Conservation (phyloP, 2,113 vertebrate genomes). For the Chrysemys picta region DNA sequence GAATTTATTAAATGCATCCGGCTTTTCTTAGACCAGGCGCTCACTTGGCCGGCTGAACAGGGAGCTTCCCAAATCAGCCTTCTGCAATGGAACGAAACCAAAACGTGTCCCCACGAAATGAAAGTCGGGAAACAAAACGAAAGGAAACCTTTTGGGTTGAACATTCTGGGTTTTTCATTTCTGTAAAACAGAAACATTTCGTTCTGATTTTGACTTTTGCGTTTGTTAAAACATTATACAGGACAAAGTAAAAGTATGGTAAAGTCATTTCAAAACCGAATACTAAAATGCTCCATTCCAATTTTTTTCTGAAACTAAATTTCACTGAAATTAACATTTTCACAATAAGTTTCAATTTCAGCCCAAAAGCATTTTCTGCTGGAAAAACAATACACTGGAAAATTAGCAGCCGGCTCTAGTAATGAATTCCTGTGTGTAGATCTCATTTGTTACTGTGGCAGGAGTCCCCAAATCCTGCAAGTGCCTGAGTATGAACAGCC, state of each 20-base stretch:
- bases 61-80: too few species aligned
- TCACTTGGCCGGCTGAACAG: background rate
- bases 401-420: accelerated
- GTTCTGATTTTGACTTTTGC: background rate
- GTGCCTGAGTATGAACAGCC: background rate
- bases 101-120: background rate
- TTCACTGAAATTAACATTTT: accelerated
- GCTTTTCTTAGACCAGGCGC: background rate
- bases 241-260: accelerated
- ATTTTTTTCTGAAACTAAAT: background rate
- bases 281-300: accelerated
- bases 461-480: background rate
- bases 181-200: background rate
- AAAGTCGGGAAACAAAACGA: background rate
- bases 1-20: background rate
- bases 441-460: accelerated
- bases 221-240: background rate
- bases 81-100: background rate
- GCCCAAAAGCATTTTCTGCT: accelerated
- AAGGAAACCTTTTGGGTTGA: background rate
- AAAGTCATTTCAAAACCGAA: background rate
- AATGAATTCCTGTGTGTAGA: background rate
- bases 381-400: background rate
- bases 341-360: accelerated
- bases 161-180: background rate